These are phyloP conservation scores for Palythoa heliodiscus DNA, from an alignment of 92 coral and sea anemone species.

Conservation along the genomic window DNA sequence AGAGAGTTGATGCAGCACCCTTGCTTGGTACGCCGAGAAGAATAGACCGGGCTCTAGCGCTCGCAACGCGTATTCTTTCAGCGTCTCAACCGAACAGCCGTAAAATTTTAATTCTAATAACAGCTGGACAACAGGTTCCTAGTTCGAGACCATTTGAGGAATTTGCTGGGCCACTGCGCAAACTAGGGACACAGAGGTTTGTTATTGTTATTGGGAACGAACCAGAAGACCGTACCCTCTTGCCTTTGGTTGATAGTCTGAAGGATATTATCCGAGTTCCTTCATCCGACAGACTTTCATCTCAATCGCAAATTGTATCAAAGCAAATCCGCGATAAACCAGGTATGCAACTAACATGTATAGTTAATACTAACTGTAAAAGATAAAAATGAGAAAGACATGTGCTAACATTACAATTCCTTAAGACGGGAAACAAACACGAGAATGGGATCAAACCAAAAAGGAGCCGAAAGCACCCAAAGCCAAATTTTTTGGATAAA, in stretches of 20 bases:
- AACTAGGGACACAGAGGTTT: conserved; percentile 67
- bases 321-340: conserved; percentile 40
- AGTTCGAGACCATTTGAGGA: conserved; percentile 57
- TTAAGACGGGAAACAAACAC: too few relatives aligned
- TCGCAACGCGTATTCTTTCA: conserved; percentile 49
- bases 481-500: too few relatives aligned
- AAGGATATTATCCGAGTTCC: conserved; percentile 48
- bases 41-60: conserved; percentile 61
- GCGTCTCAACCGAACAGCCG: conserved; percentile 37
- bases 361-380: not conserved
- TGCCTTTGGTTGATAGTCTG: conserved; percentile 47
- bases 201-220: conserved; percentile 78
- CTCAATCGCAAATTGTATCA: conserved; percentile 8
- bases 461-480: too few relatives aligned
- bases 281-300: conserved; percentile 26
- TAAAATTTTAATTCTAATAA: conserved; percentile 57
- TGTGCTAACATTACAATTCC: too few relatives aligned
- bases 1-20: conserved; percentile 37
- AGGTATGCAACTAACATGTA: conserved; percentile 10
- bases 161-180: conserved; percentile 66
- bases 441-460: too few relatives aligned
- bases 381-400: too few relatives aligned
- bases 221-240: conserved; percentile 43
- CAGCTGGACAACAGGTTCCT: conserved; percentile 68
- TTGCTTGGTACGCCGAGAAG: conserved; percentile 59